Evolutionary conservation across 2,888 invertebrate species (phyloP), one percentile per base, ranked within the genome.

Genomic region (Brassicogethes aeneus): DNA sequence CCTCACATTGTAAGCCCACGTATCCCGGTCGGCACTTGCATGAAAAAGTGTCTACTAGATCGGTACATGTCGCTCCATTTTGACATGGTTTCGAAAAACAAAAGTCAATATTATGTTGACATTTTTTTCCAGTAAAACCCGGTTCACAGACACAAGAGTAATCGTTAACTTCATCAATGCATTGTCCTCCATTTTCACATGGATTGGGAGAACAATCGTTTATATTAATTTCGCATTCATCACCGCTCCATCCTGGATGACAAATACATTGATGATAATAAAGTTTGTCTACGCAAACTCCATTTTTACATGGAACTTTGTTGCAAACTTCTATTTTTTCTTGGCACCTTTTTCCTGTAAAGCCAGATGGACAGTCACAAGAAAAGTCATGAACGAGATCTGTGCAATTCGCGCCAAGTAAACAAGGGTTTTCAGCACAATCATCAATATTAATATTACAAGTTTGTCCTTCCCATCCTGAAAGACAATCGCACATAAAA

Each of bases 381-480:
- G 77, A 83, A 65, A 95, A 99, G 65, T 96, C 96, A 47, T 89
- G 89, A 0, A 96, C 82, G 52, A 95, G 73, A 68, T 97, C 97
- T 0, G 93, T 92, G 64, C 96, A 96, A 52, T 87, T 87, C 1
- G 94, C 85, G 1, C 86, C 89, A 16, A 96, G 71, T 1, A 93
- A 73, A 63, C 94, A 94, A 16, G 95, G 95, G 51, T 83, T 82
- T 64, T 93, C 93, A 3, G 88, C 83, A 65, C 95, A 96, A 61
- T 96, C 95, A 59, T 96, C 85, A 47, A 82, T 88, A 61, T 94
- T 92, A n/a, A 76, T 76, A 62, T 94, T 92, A 65, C 99, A 99
- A 45, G 85, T 83, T 55, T 90, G 86, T 44, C 99, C 99, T 64
- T 93, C 92, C 96, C 97, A 99, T 31, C 99, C 99, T 14, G 92